phyloP scores from a whole-genome alignment of 2,113 vertebrate species.

The Hypocryptadius cinnamomeus region DNA sequence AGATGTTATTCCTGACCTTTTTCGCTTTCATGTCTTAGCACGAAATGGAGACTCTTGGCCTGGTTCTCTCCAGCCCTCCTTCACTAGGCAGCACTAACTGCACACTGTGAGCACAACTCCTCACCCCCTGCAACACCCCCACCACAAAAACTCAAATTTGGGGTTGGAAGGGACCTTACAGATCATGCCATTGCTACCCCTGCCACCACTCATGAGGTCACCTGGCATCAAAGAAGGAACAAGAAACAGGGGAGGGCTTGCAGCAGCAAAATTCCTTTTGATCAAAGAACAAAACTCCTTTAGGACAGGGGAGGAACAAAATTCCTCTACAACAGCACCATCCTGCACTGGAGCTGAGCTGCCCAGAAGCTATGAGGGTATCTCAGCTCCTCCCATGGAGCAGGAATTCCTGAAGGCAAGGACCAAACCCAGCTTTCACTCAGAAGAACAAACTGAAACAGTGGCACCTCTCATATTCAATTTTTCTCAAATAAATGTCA shows the following conservation, averaged over 20 bases:
- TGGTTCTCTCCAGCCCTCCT: neutral
- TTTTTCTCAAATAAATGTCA: neutral
- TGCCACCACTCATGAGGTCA: rapidly evolving
- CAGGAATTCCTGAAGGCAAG: neutral
- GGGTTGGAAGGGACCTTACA: neutral
- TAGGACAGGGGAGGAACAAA: neutral
- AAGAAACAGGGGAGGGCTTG: neutral
- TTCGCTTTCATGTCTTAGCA: neutral
- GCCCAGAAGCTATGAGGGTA: neutral
- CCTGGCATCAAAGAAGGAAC: neutral
- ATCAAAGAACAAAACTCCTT: neutral
- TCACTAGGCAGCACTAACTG: neutral
- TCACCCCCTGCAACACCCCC: neutral
- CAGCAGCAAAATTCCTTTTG: neutral
- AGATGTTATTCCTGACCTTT: neutral
- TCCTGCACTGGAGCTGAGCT: neutral
- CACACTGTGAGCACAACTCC: neutral
- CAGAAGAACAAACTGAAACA: neutral
- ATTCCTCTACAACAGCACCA: neutral
- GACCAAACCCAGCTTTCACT: neutral
- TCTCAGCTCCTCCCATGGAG: neutral
- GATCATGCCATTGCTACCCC: rapidly evolving
- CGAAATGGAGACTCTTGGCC: neutral
- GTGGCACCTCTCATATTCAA: neutral
- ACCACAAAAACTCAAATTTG: neutral